Evolutionary conservation across 2,888 invertebrate species (phyloP).

Genomic region (Lochmaea crataegi): DNA sequence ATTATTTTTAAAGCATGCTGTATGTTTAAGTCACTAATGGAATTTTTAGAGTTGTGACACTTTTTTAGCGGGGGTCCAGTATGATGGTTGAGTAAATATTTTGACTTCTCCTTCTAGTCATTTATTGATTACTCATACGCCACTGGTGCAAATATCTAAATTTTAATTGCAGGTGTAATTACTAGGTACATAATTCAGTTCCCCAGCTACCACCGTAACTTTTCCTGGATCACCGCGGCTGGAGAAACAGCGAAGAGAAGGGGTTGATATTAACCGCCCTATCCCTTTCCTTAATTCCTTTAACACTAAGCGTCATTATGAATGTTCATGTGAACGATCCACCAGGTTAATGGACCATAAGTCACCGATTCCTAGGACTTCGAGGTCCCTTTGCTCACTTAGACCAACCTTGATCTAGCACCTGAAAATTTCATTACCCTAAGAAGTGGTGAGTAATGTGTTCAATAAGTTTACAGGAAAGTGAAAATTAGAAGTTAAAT

Average conservation of each 20-base stretch:
- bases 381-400: conserved; percentile 17
- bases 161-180: conserved; percentile 38
- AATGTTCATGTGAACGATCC: conserved; percentile 41
- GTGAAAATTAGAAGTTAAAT: background rate
- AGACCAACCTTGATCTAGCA: conserved; percentile 32
- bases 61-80: no score
- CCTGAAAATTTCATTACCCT: conserved; percentile 41
- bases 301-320: conserved; percentile 38
- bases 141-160: background rate
- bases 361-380: conserved; percentile 34
- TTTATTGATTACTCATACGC: background rate
- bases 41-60: no score
- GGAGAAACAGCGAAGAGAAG: background rate
- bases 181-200: conserved; percentile 34
- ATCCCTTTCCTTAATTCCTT: conserved; percentile 28
- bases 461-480: conserved; percentile 4
- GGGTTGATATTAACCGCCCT: conserved; percentile 27
- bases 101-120: background rate
- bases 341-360: conserved; percentile 44
- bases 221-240: conserved; percentile 37
- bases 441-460: conserved; percentile 12
- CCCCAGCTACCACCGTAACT: conserved; percentile 26
- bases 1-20: no score
- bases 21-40: no score
- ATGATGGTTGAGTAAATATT: background rate